Conservation (phyloP, 2,113 vertebrate species). For the Plotosus lineatus region DNA sequence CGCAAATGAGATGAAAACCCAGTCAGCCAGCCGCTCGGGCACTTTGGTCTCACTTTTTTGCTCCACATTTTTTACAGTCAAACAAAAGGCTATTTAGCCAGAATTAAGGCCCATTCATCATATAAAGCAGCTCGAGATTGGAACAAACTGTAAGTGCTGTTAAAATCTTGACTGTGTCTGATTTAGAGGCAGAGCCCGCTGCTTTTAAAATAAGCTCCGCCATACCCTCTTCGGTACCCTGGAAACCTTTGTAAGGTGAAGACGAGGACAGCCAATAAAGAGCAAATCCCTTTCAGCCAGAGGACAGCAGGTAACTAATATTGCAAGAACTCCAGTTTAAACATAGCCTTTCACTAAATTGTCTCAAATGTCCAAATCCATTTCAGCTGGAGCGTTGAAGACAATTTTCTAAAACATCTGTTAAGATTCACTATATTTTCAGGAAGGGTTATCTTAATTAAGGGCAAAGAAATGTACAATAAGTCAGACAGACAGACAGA, state of each 20-base stretch:
- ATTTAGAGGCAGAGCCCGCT: slow-evolving; percentile 31
- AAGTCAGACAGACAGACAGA: neutral
- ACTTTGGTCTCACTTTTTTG: neutral
- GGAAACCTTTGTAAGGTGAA: slow-evolving; percentile 73
- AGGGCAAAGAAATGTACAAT: neutral
- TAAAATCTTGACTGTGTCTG: slow-evolving; percentile 22
- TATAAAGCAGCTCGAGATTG: slow-evolving; percentile 23
- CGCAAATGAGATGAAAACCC: slow-evolving; percentile 44
- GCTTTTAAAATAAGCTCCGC: slow-evolving; percentile 56
- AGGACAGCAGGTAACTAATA: slow-evolving; percentile 68
- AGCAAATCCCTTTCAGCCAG: slow-evolving; percentile 64
- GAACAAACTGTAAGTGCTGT: slow-evolving; percentile 32
- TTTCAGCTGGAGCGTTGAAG: slow-evolving; percentile 39
- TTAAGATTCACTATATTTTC: slow-evolving; percentile 20
- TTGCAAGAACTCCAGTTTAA: slow-evolving; percentile 61
- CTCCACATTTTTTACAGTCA: slow-evolving; percentile 22
- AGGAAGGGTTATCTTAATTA: neutral
- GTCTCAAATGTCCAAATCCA: slow-evolving; percentile 51
- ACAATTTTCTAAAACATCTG: slow-evolving; percentile 39
- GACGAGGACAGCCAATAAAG: slow-evolving; percentile 69
- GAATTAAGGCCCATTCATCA: slow-evolving; percentile 42
- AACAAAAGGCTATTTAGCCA: slow-evolving; percentile 25
- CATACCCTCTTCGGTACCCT: slow-evolving; percentile 62
- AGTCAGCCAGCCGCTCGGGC: slow-evolving; percentile 35
- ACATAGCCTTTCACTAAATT: slow-evolving; percentile 61